Evolutionary conservation across 1,140 invertebrate genomes (phyloP).

Genomic region (Chrysoperla carnea): DNA sequence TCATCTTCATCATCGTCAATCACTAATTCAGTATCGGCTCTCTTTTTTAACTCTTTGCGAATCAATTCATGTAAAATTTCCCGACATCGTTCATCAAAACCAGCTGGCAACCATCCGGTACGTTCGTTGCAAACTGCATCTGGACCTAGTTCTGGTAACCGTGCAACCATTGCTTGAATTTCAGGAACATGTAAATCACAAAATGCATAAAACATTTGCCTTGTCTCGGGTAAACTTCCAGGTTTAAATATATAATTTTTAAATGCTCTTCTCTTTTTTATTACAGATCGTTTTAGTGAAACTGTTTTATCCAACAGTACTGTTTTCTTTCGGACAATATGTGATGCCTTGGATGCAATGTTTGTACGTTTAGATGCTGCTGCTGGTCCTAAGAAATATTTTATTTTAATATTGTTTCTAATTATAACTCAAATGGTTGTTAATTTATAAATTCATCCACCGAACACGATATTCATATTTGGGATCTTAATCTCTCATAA

Average conservation of each 20-base stretch:
- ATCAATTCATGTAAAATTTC: constrained; percentile 46
- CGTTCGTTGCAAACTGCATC: constrained; percentile 46
- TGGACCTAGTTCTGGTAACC: constrained; percentile 40
- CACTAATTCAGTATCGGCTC: neutral
- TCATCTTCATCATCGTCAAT: neutral
- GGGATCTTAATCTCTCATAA: too few species aligned
- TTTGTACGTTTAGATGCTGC: too few species aligned
- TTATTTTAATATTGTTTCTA: too few species aligned
- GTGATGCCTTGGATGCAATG: too few species aligned
- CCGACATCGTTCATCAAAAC: constrained; percentile 44
- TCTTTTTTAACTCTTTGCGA: constrained; percentile 30
- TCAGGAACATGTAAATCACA: constrained; percentile 72
- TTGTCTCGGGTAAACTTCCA: constrained; percentile 46
- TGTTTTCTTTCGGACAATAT: too few species aligned
- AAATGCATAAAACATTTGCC: constrained; percentile 69
- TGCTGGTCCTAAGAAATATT: too few species aligned
- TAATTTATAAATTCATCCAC: too few species aligned
- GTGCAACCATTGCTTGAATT: constrained; percentile 59
- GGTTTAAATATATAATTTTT: constrained; percentile 42
- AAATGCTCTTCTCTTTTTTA: too few species aligned
- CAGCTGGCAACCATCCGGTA: constrained; percentile 54
- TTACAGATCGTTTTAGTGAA: too few species aligned
- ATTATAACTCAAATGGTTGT: too few species aligned
- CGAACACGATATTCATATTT: too few species aligned
- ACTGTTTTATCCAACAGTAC: too few species aligned